Evolutionary conservation across 2,797 vertebrate species (phyloP).

Genomic region (Pelochelys cantorii): DNA sequence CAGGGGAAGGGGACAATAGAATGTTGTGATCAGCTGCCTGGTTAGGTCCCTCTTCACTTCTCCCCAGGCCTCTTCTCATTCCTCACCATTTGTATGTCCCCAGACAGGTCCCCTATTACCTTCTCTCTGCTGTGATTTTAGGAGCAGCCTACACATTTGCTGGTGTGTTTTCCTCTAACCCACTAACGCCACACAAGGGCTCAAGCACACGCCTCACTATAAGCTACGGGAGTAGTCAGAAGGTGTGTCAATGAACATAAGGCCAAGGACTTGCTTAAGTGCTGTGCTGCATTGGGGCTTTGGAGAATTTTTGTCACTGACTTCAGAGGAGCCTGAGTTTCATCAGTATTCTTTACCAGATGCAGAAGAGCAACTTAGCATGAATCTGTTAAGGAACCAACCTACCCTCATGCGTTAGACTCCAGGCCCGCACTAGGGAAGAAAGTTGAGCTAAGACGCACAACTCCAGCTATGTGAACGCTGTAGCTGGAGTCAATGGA

Average conservation of each 20-base stretch:
- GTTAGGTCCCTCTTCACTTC: neutral
- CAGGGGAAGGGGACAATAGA: too few species aligned
- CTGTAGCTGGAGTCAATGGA: too few species aligned
- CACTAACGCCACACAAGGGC: neutral
- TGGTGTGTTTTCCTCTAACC: neutral
- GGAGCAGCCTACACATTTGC: neutral
- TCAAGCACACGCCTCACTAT: neutral
- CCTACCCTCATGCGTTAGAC: too few species aligned
- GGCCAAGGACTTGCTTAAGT: neutral
- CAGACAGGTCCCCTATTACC: neutral
- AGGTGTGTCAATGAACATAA: neutral
- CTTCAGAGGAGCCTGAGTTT: accelerated
- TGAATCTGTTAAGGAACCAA: neutral
- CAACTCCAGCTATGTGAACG: too few species aligned
- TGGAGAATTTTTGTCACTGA: neutral
- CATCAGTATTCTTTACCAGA: neutral
- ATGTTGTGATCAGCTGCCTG: neutral
- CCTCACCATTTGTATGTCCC: neutral
- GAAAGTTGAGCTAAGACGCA: too few species aligned
- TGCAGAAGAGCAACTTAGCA: neutral
- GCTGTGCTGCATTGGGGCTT: accelerated
- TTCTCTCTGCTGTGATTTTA: accelerated
- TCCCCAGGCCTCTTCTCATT: neutral
- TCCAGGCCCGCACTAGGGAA: too few species aligned
- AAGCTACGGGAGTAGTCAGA: neutral